Percentiles rank a stretch among this genome's conserved stretches.
Evolutionary conservation across 2,888 invertebrate genomes (phyloP).

Genomic region (Neocrepidodera transversa): DNA sequence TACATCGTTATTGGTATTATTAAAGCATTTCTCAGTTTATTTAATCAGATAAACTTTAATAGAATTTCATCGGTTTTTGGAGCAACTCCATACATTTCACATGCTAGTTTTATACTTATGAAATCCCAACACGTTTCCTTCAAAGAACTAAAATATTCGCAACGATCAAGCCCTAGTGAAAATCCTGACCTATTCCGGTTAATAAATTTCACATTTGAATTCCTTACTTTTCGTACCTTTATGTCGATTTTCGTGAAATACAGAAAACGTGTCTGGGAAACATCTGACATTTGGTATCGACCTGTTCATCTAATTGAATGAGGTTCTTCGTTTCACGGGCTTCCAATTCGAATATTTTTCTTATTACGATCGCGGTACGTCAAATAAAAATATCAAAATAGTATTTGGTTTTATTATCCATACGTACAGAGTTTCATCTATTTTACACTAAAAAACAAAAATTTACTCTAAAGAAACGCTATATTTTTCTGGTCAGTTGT

Average conservation of each 20-base stretch:
- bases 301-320: conserved; percentile 44
- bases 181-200: conserved; percentile 28
- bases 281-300: conserved; percentile 44
- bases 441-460: no score
- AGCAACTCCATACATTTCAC: background rate
- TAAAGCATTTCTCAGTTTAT: no score
- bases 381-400: background rate
- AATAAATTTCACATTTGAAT: conserved; percentile 30
- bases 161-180: conserved; percentile 15
- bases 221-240: conserved; percentile 25
- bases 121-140: conserved; percentile 13
- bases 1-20: no score
- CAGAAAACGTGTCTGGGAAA: conserved; percentile 36
- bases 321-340: conserved; percentile 1
- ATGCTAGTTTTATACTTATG: background rate
- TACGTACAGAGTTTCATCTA: background rate
- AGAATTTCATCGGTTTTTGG: conserved; percentile 11
- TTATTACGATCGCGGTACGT: background rate
- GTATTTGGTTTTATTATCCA: background rate
- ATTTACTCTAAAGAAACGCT: no score
- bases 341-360: background rate
- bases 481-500: no score
- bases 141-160: conserved; percentile 20
- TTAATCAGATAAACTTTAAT: background rate
- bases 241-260: conserved; percentile 21